Conservation (phyloP, 2,797 vertebrate genomes). For the Anguilla megastoma region DNA sequence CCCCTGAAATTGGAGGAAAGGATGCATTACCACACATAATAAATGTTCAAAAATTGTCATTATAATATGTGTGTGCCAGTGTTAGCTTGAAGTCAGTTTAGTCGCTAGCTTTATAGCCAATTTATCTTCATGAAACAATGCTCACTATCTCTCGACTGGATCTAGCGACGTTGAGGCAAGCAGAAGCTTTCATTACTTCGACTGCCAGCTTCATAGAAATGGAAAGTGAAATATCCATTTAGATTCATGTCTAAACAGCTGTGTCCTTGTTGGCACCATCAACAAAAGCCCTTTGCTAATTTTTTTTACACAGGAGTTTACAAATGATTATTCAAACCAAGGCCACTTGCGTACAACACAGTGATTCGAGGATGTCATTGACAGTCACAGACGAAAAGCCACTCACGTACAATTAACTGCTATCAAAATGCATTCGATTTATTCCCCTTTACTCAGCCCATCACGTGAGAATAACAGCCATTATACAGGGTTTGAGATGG, state of each 20-base stretch:
- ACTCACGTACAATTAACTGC: not conserved
- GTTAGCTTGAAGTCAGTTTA: not conserved
- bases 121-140: not conserved
- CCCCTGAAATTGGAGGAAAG: not conserved
- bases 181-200: not conserved
- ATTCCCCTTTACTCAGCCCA: not conserved
- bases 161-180: not conserved
- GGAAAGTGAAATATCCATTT: conserved; percentile 3
- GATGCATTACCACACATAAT: not conserved
- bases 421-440: not conserved
- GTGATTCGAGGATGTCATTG: not conserved
- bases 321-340: not conserved
- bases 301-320: not conserved
- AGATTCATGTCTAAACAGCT: not conserved
- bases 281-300: not conserved
- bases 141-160: not conserved
- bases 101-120: not conserved
- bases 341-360: not conserved
- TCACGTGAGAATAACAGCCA: not conserved
- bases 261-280: not conserved
- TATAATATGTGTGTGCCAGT: not conserved
- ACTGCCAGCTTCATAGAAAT: not conserved
- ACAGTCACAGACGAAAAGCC: not conserved
- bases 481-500: not conserved
- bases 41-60: not conserved